These are phyloP conservation scores for Agriopis marginaria DNA, from an alignment of 2,888 invertebrate genomes.

Conservation along the genomic window DNA sequence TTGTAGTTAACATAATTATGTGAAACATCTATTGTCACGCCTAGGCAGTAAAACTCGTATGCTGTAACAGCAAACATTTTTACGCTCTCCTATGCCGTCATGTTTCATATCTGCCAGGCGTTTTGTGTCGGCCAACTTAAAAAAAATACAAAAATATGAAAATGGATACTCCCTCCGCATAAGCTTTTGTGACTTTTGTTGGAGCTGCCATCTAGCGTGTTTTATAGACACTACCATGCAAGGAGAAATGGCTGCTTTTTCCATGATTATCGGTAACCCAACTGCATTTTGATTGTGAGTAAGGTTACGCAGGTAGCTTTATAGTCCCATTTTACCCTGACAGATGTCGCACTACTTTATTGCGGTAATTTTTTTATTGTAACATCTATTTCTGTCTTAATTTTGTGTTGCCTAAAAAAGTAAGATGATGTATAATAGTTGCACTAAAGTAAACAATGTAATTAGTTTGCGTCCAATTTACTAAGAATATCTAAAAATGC, in stretches of 20 bases:
- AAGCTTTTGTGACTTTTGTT: not conserved
- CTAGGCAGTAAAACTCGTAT: too few relatives aligned
- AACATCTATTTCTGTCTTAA: too few relatives aligned
- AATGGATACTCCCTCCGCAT: not conserved
- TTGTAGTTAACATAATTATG: too few relatives aligned
- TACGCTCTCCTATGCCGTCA: not conserved
- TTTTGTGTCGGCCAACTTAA: too few relatives aligned
- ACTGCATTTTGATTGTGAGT: slow-evolving; percentile 7
- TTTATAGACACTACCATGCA: slow-evolving; percentile 14
- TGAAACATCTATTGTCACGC: too few relatives aligned
- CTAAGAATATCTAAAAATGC: too few relatives aligned
- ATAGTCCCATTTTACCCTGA: slow-evolving; percentile 10
- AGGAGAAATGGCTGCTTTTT: slow-evolving; percentile 29
- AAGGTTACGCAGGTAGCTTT: not conserved
- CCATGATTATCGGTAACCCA: slow-evolving; percentile 3
- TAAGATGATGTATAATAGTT: too few relatives aligned
- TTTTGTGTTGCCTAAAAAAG: too few relatives aligned
- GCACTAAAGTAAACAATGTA: too few relatives aligned
- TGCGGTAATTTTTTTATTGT: not conserved
- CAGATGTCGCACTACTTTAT: slow-evolving; percentile 37
- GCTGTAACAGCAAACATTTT: not conserved
- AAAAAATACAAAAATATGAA: too few relatives aligned
- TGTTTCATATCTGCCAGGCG: too few relatives aligned
- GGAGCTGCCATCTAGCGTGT: slow-evolving; percentile 39
- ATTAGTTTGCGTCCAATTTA: too few relatives aligned